phyloP scores from a whole-genome alignment of 2,797 vertebrate genomes.

The Neoniphon sammara region DNA sequence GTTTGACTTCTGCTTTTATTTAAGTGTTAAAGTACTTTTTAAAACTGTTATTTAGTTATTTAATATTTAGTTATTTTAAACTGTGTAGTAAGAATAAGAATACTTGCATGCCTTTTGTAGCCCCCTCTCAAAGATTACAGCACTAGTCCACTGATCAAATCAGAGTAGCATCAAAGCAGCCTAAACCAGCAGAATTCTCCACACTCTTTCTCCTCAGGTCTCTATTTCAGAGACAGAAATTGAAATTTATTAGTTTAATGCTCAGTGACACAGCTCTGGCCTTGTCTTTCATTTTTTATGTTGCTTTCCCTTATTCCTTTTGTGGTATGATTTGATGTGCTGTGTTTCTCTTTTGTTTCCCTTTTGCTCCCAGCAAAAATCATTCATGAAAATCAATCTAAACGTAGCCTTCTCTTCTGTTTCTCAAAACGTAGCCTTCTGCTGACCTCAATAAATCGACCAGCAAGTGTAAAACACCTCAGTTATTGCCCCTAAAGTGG shows the following conservation, averaged over 20 bases:
- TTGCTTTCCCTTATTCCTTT: constrained; percentile 59
- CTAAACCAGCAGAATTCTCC: constrained; percentile 31
- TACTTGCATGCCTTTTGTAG: constrained; percentile 22
- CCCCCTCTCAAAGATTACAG: constrained; percentile 11
- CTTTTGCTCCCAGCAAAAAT: constrained; percentile 74
- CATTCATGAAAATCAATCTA: constrained; percentile 79
- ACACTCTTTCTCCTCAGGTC: constrained; percentile 2
- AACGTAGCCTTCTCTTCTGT: constrained; percentile 57
- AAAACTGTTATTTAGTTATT: too few species aligned
- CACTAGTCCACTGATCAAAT: constrained; percentile 29
- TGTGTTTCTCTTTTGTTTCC: constrained; percentile 74
- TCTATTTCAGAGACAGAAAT: constrained; percentile 19
- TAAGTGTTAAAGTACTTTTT: too few species aligned
- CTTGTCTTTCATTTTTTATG: constrained; percentile 66
- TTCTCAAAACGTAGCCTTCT: constrained; percentile 76
- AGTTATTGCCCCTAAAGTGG: constrained; percentile 78
- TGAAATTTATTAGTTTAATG: constrained; percentile 71
- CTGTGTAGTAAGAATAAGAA: background rate
- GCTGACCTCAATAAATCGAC: constrained; percentile 84
- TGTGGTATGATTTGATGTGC: constrained; percentile 73
- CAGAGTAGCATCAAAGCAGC: constrained; percentile 24
- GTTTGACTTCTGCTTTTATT: background rate
- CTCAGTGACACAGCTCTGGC: constrained; percentile 64
- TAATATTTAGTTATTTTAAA: too few species aligned
- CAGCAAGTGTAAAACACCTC: constrained; percentile 74